phyloP scores from a whole-genome alignment of 2,797 vertebrate genomes.

The Gymnothorax reevesii region DNA sequence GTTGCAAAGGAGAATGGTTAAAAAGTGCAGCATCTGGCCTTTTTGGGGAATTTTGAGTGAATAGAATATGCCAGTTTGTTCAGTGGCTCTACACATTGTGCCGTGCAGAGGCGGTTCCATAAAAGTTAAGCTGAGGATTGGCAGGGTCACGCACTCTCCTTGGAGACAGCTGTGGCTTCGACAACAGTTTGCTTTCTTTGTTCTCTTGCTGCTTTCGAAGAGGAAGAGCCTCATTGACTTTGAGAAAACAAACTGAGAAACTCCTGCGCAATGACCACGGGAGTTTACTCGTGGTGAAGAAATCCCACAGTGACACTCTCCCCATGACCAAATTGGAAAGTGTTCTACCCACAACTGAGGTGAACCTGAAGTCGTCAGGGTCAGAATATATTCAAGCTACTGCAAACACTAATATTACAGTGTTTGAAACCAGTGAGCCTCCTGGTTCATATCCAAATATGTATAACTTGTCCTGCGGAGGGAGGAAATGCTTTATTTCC shows the following conservation, averaged over 20 bases:
- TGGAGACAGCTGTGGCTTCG: neutral
- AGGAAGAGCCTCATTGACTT: neutral
- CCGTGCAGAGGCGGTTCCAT: neutral
- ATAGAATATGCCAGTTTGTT: neutral
- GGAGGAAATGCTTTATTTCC: conserved; percentile 6
- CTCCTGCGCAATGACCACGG: neutral
- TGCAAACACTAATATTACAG: neutral
- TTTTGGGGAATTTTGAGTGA: neutral
- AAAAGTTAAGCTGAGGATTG: neutral
- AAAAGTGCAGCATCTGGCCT: neutral
- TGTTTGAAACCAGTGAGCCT: conserved; percentile 4
- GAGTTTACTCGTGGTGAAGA: neutral
- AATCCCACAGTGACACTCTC: neutral
- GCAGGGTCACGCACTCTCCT: neutral
- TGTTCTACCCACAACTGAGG: neutral
- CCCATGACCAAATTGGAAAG: neutral
- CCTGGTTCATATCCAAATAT: neutral
- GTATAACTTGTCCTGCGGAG: neutral
- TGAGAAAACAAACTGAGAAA: conserved; percentile 10
- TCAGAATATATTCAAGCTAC: neutral
- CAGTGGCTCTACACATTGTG: neutral
- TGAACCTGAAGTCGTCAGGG: neutral
- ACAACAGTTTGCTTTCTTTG: neutral
- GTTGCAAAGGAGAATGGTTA: neutral
- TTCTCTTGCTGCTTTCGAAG: neutral